A percentile compares a stretch with the other conserved stretches of the same genome.
These are phyloP conservation scores for Acestrorhynchus altus DNA, from an alignment of 2,797 vertebrate genomes.

Conservation along the genomic window DNA sequence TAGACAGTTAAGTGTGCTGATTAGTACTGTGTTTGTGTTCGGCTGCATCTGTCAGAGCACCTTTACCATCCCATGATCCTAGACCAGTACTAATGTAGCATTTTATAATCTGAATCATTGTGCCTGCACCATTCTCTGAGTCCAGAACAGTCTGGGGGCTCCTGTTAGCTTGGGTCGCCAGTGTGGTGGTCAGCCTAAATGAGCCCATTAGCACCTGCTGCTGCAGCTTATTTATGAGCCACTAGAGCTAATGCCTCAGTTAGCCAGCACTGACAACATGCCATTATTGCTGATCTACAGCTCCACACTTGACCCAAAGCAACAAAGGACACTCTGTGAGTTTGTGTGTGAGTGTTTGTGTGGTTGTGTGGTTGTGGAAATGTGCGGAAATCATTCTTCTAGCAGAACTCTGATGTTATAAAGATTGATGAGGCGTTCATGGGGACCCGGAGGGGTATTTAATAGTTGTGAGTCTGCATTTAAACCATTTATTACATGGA, in stretches of 20 bases:
- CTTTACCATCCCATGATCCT: slow-evolving; percentile 11
- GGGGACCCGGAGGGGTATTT: background rate
- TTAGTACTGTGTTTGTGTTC: background rate
- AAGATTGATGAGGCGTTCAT: background rate
- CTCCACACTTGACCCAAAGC: slow-evolving; percentile 28
- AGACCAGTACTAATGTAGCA: background rate
- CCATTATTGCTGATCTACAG: slow-evolving; percentile 57
- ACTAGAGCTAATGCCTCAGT: slow-evolving; percentile 56
- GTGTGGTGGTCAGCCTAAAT: slow-evolving; percentile 39
- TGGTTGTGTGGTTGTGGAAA: slow-evolving; percentile 2
- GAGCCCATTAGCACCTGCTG: slow-evolving; percentile 58
- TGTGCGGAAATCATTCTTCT: background rate
- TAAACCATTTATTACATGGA: background rate
- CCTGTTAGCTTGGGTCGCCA: slow-evolving; percentile 41
- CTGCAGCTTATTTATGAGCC: slow-evolving; percentile 64
- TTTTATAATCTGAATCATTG: slow-evolving; percentile 25
- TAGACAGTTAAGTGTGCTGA: background rate
- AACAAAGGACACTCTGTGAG: slow-evolving; percentile 24
- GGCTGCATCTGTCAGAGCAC: background rate
- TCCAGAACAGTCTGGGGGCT: slow-evolving; percentile 36
- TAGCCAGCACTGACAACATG: slow-evolving; percentile 46
- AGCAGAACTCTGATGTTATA: slow-evolving; percentile 1
- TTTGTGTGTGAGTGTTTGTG: slow-evolving; percentile 15
- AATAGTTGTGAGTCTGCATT: slow-evolving; percentile 13
- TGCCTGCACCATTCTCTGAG: slow-evolving; percentile 8